Evolutionary conservation across 2,888 invertebrate genomes (phyloP).

Genomic region (Chironomus tentans): DNA sequence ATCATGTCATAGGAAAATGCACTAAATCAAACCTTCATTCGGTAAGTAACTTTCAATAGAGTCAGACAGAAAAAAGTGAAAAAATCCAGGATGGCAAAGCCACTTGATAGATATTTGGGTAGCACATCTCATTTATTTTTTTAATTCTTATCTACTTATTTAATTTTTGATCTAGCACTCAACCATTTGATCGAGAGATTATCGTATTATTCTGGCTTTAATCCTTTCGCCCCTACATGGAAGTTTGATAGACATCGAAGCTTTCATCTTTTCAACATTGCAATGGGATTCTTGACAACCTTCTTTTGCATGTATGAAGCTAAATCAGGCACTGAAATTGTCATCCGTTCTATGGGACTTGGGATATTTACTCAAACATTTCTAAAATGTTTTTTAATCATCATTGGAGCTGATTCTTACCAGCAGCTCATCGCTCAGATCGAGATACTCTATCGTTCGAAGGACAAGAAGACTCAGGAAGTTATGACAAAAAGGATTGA

Average conservation of each 20-base stretch:
- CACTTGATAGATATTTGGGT: background rate
- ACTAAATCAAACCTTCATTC: background rate
- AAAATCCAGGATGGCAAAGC: too few relatives aligned
- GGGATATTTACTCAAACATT: background rate
- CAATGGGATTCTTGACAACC: background rate
- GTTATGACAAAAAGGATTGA: background rate
- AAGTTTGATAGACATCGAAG: background rate
- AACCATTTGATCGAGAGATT: background rate
- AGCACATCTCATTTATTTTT: background rate
- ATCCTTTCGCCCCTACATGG: background rate
- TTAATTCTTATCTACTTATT: background rate
- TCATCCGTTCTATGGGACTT: background rate
- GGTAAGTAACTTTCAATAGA: background rate
- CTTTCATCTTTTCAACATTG: background rate
- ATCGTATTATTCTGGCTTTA: background rate
- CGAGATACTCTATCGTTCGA: background rate
- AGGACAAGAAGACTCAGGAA: background rate
- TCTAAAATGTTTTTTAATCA: background rate
- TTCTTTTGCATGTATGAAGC: background rate
- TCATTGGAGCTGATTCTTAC: background rate
- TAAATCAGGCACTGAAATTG: background rate
- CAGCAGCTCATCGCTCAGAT: background rate
- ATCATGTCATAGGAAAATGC: background rate
- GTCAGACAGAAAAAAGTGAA: background rate
- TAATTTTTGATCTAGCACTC: background rate